phyloP scores from a whole-genome alignment of 1,140 invertebrate species.

The Atta colombica region DNA sequence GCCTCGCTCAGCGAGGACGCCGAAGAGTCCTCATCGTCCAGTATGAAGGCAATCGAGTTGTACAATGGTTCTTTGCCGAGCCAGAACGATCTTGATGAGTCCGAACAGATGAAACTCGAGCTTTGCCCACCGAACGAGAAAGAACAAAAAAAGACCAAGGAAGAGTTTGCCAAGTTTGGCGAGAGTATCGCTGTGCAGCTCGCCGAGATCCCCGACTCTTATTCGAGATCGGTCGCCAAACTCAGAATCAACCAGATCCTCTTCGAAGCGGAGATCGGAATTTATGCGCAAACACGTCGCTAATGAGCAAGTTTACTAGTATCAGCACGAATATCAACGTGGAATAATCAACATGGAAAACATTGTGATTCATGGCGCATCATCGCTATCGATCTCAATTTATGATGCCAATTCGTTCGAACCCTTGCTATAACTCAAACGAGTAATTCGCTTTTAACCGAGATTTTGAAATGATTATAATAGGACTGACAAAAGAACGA shows the following conservation, averaged over 20 bases:
- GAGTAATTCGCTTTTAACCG: background rate
- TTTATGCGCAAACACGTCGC: constrained; percentile 76
- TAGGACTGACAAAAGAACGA: background rate
- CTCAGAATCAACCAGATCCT: constrained; percentile 79
- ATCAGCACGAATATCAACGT: background rate
- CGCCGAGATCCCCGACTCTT: constrained; percentile 78
- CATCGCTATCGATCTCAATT: constrained; percentile 3
- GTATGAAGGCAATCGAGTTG: constrained; percentile 66
- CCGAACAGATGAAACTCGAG: constrained; percentile 47
- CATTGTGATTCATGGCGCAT: background rate
- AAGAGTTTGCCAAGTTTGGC: constrained; percentile 78
- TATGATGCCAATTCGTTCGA: background rate
- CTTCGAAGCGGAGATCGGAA: constrained; percentile 79
- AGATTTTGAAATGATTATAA: background rate
- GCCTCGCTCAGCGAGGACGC: constrained; percentile 77
- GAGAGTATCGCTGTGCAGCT: constrained; percentile 78
- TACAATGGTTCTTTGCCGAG: constrained; percentile 62
- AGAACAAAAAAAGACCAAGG: constrained; percentile 70
- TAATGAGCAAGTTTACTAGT: constrained; percentile 58
- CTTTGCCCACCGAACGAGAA: constrained; percentile 2
- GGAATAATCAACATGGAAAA: background rate
- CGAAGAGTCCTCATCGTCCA: constrained; percentile 74
- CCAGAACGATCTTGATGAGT: constrained; percentile 60
- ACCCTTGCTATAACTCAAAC: background rate
- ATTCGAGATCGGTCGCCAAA: constrained; percentile 80